Evolutionary conservation across 23 tunicate genomes (phyloP).

Genomic region (Styela plicata): DNA sequence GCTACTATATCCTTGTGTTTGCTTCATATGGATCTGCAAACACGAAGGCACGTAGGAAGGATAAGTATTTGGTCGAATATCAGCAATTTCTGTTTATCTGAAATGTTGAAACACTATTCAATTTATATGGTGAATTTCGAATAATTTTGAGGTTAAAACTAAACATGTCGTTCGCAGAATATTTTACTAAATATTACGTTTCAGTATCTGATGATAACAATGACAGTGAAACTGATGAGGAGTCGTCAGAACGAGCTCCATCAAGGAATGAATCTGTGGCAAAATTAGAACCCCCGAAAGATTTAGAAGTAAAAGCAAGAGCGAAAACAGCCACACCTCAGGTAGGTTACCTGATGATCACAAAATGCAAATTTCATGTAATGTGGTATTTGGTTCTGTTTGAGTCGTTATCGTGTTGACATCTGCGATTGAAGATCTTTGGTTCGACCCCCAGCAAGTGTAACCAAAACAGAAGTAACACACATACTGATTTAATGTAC

Average conservation of each 20-base stretch:
- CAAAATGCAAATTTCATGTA: too few relatives aligned
- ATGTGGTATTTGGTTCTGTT: too few relatives aligned
- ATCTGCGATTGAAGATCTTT: too few relatives aligned
- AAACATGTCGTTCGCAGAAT: background rate
- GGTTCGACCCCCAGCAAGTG: too few relatives aligned
- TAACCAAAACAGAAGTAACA: too few relatives aligned
- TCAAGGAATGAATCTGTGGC: background rate
- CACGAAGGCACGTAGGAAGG: too few relatives aligned
- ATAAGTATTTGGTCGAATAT: background rate
- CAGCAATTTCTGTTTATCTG: background rate
- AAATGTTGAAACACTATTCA: too few relatives aligned
- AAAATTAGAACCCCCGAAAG: constrained; percentile 1
- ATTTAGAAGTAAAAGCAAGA: constrained; percentile 62
- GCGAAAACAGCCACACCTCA: constrained; percentile 85
- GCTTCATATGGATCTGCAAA: too few relatives aligned
- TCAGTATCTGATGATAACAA: background rate
- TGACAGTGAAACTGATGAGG: constrained; percentile 3
- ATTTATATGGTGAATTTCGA: background rate
- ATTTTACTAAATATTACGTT: background rate
- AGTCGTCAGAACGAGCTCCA: constrained; percentile 2
- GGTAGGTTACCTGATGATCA: too few relatives aligned
- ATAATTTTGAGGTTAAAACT: background rate
- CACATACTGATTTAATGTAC: too few relatives aligned
- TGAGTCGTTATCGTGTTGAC: too few relatives aligned
- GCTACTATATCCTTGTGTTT: too few relatives aligned